These are phyloP conservation scores for Prunella fulvescens DNA, from an alignment of 2,113 vertebrate species.

Conservation along the genomic window DNA sequence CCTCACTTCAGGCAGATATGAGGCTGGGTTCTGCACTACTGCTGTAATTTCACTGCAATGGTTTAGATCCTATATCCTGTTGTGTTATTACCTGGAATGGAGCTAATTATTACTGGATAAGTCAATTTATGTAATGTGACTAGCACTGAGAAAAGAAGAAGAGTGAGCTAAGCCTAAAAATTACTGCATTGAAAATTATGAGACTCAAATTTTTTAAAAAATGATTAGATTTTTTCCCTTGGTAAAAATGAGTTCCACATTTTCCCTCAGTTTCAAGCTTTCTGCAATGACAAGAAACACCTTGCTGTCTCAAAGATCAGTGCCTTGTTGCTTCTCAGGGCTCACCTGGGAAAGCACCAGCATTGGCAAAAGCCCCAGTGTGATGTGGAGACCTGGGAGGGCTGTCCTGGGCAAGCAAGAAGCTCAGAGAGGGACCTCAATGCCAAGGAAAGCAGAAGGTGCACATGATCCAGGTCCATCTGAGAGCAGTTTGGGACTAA, in stretches of 20 bases:
- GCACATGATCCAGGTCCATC: not conserved
- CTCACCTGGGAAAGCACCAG: not conserved
- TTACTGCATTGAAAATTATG: not conserved
- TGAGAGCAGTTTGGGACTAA: not conserved
- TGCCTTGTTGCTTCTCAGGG: not conserved
- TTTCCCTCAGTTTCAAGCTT: not conserved
- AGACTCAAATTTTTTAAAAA: not conserved
- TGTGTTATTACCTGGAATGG: not conserved
- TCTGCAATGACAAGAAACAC: not conserved
- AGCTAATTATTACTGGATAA: not conserved
- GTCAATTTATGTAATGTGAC: not conserved
- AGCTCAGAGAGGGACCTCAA: not conserved
- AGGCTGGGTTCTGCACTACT: not conserved
- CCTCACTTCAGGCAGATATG: not conserved
- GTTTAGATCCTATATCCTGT: not conserved
- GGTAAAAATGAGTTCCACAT: not conserved
- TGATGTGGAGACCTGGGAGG: not conserved
- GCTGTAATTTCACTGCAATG: not conserved
- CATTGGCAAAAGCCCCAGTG: not conserved
- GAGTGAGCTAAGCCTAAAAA: not conserved
- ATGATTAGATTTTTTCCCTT: not conserved
- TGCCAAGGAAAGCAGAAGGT: not conserved
- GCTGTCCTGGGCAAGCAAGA: not conserved
- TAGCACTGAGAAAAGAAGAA: not conserved
- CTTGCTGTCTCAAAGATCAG: not conserved